Percentiles rank a stretch among this genome's conserved stretches.
phyloP scores from a whole-genome alignment of 2,888 invertebrate species.

The Clitarchus hookeri region DNA sequence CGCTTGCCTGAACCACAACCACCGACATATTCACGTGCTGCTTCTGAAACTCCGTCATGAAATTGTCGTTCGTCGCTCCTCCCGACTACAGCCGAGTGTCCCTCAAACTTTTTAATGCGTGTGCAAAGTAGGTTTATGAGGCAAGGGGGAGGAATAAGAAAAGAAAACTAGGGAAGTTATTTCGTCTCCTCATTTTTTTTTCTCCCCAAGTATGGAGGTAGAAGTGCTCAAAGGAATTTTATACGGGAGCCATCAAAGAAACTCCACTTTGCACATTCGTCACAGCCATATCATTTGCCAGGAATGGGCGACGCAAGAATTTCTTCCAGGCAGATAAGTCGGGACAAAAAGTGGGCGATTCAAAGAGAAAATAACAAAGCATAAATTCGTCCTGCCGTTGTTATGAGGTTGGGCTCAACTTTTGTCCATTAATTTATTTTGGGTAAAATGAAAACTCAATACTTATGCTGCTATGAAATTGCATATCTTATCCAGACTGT shows the following conservation, averaged over 20 bases:
- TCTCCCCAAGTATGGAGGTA: background rate
- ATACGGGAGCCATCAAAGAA: background rate
- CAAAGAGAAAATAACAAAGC: background rate
- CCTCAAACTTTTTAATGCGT: background rate
- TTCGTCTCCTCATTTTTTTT: background rate
- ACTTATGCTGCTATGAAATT: too few relatives aligned
- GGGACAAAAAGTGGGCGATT: background rate
- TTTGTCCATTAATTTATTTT: too few relatives aligned
- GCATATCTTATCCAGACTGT: too few relatives aligned
- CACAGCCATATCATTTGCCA: background rate
- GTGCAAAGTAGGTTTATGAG: background rate
- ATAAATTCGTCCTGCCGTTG: background rate
- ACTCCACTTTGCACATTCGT: background rate
- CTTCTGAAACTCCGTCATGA: background rate
- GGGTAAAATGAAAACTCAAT: too few relatives aligned
- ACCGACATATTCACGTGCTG: background rate
- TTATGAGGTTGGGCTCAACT: too few relatives aligned
- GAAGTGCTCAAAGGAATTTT: constrained; percentile 1
- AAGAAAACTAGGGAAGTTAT: background rate
- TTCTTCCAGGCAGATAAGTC: background rate
- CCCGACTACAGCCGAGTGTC: background rate
- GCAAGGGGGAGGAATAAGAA: background rate
- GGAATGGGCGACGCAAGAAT: background rate
- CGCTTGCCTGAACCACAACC: background rate
- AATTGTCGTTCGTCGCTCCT: background rate